phyloP scores from a whole-genome alignment of 2,888 invertebrate species.

The Rhamnusium bicolor region DNA sequence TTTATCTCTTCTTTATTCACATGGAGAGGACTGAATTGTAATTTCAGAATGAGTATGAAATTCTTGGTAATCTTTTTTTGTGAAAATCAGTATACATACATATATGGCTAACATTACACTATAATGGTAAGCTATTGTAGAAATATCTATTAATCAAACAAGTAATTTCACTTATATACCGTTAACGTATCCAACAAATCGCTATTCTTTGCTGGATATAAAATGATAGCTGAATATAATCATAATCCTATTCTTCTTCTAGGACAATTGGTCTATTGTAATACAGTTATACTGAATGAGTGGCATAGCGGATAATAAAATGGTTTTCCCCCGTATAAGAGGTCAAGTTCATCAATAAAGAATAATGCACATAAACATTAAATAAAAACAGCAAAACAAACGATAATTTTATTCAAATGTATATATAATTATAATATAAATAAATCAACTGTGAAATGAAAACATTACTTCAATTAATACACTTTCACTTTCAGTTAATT shows the following conservation, averaged over 20 bases:
- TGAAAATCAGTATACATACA: too few species aligned
- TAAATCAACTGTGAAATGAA: background rate
- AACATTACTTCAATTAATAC: background rate
- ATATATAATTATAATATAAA: background rate
- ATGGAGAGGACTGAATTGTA: too few species aligned
- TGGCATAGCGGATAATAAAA: background rate
- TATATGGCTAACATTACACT: background rate
- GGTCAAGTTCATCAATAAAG: conserved; percentile 7
- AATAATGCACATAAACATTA: background rate
- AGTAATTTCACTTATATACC: background rate
- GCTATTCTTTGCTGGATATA: background rate
- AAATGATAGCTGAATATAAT: background rate
- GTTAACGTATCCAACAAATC: conserved; percentile 15
- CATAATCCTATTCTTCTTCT: background rate
- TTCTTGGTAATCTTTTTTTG: too few species aligned
- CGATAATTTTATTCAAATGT: conserved; percentile 3
- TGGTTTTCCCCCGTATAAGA: background rate
- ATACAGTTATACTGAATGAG: background rate
- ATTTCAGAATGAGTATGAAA: too few species aligned
- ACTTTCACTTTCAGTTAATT: background rate
- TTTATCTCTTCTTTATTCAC: too few species aligned
- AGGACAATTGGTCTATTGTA: background rate
- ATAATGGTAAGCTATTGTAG: background rate
- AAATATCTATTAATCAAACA: background rate
- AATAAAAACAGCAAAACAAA: background rate